phyloP scores from a whole-genome alignment of 2,797 vertebrate species.

The Phaenicophaeus curvirostris region DNA sequence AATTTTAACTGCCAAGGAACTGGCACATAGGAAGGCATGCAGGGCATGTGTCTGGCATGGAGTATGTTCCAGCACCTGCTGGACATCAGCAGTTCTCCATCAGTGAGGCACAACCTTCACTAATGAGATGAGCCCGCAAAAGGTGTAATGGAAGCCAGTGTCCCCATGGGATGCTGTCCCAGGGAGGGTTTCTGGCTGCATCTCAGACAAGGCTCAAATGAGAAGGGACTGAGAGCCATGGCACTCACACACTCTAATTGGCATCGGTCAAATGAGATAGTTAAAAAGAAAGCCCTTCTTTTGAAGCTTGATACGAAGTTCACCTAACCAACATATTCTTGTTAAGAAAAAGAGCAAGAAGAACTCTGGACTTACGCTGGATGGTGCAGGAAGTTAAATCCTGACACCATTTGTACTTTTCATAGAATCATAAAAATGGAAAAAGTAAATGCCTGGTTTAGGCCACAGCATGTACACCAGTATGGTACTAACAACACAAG shows the following conservation, averaged over 20 bases:
- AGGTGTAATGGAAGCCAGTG: neutral
- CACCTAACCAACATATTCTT: neutral
- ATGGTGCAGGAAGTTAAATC: neutral
- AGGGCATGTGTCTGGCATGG: neutral
- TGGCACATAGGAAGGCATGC: neutral
- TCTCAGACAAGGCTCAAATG: neutral
- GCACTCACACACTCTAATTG: neutral
- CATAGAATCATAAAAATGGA: too few relatives aligned
- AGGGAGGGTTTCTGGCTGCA: neutral
- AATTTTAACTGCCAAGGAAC: neutral
- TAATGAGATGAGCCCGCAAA: neutral
- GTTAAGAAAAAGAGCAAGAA: neutral
- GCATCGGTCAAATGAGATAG: fast-evolving
- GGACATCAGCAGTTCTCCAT: neutral
- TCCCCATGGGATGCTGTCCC: neutral
- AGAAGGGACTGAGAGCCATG: neutral
- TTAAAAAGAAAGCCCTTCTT: neutral
- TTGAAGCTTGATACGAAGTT: neutral
- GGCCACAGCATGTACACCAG: neutral
- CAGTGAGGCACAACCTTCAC: neutral
- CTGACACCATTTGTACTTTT: neutral
- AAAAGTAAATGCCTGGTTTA: neutral
- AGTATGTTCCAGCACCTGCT: neutral
- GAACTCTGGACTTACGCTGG: neutral
- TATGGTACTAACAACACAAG: neutral